phyloP scores from a whole-genome alignment of 2,797 vertebrate genomes.

The Orestias chungarensis region DNA sequence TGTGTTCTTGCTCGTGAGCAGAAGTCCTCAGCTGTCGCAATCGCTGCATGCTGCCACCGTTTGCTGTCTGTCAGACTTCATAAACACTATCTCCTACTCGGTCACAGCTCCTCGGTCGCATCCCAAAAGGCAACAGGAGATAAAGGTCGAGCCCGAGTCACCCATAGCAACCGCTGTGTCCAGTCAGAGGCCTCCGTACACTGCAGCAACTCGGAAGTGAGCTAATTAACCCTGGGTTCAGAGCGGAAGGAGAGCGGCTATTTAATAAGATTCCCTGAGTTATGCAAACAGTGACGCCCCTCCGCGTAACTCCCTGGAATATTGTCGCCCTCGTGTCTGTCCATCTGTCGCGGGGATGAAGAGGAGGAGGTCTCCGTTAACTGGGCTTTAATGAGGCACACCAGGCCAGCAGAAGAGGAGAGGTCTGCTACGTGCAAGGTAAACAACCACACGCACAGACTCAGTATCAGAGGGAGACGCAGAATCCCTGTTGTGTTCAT shows the following conservation, averaged over 20 bases:
- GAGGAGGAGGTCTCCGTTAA: constrained; percentile 67
- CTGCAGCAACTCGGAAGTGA: constrained; percentile 70
- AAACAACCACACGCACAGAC: constrained; percentile 39
- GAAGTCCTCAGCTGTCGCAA: constrained; percentile 7
- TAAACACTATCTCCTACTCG: constrained; percentile 61
- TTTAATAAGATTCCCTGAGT: constrained; percentile 79
- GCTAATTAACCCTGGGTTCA: constrained; percentile 79
- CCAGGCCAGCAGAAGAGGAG: constrained; percentile 53
- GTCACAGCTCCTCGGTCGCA: constrained; percentile 54
- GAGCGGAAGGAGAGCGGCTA: constrained; percentile 61
- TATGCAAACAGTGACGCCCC: constrained; percentile 72
- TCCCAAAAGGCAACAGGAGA: constrained; percentile 62
- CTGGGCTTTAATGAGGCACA: constrained; percentile 69
- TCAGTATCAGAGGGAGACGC: constrained; percentile 15
- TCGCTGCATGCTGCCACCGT: constrained; percentile 6
- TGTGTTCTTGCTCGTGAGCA: constrained; percentile 6
- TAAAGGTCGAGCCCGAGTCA: constrained; percentile 56
- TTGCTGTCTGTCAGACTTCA: constrained; percentile 38
- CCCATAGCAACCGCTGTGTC: constrained; percentile 65
- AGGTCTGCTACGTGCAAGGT: constrained; percentile 46
- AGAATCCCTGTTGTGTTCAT: neutral
- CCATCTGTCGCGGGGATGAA: constrained; percentile 64
- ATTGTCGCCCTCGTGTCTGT: constrained; percentile 60
- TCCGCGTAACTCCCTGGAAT: constrained; percentile 65
- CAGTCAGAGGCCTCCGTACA: constrained; percentile 62